Base-by-base conservation (phyloP, 1,140 invertebrate genomes). In the Pogonomyrmex barbatus region DNA sequence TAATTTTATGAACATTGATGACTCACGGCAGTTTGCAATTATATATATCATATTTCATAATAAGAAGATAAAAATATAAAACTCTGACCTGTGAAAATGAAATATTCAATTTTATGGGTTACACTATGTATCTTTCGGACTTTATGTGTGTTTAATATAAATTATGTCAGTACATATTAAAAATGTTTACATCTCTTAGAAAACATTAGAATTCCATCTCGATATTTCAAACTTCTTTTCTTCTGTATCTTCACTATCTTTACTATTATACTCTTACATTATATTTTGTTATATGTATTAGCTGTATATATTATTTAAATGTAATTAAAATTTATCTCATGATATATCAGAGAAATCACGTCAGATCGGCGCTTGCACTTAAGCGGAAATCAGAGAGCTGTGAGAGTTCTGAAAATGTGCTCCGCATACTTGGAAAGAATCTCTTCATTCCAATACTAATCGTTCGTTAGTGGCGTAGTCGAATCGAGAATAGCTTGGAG, bases 291-390 rank as follows among this genome's bases (percentile, higher is more conserved):
- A 39, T 33, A 52, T 17, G 5, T 60, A 42, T 42, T 45, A 62
- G 54, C 36, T 30, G 17, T 39, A 8, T 52, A 54, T 52, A 30
- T 54, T 24, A 24, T 24, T 24, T 70, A 58, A 71, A 71, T 17
- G 58, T 71, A 60, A 71, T 81, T 33, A 56, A 82, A 30, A 71
- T 81, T 70, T 33, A 70, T 81, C 63, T 10, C 30, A 14, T n/a
- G 60, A 42, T 4, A 4, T 14, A 78, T 2, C 4, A n/a, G 36
- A 56, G 54, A 81, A 70, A 42, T n/a, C 24, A 79, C 9, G 39
- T n/a, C 17, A 79, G n/a, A 3, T 8, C 10, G 14, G 39, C 17
- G 17, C 17, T 63, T 56, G 9, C 42, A 75, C 9, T 56, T 36
- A 14, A 42, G 10, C 39, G 65, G 9, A 24, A 39, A 10, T 45